A percentile compares a stretch with the other conserved stretches of the same genome.
Evolutionary conservation across 1,140 invertebrate genomes (phyloP).

Genomic region (Propsilocerus akamusi): DNA sequence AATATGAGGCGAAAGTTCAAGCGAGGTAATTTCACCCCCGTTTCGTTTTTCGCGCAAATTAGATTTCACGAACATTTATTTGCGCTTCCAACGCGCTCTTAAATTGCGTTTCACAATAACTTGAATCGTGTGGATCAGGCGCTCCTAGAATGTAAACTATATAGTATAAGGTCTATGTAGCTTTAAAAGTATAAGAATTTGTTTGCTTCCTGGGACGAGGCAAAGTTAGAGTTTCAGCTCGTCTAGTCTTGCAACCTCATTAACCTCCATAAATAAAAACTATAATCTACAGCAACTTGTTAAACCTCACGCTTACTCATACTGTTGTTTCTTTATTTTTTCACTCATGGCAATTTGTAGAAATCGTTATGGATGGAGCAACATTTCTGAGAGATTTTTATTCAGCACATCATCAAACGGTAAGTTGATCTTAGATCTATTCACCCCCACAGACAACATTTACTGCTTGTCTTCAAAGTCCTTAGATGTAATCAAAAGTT

Average conservation of each 20-base stretch:
- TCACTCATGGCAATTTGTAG: too few relatives aligned
- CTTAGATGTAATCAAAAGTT: too few relatives aligned
- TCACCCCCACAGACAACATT: too few relatives aligned
- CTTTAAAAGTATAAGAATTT: too few relatives aligned
- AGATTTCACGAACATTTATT: background rate
- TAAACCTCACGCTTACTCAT: background rate
- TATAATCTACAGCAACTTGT: background rate
- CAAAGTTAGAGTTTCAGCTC: too few relatives aligned
- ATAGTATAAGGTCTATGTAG: background rate
- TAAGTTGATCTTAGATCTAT: too few relatives aligned
- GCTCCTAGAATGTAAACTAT: background rate
- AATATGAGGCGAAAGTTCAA: conserved; percentile 41
- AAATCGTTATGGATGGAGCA: conserved; percentile 42
- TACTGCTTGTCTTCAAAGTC: too few relatives aligned
- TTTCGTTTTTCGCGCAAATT: background rate
- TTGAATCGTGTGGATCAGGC: background rate
- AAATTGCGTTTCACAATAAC: background rate
- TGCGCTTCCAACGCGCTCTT: background rate
- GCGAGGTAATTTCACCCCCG: conserved; percentile 24
- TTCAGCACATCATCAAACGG: conserved; percentile 30
- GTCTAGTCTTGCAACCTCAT: too few relatives aligned
- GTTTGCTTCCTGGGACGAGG: too few relatives aligned
- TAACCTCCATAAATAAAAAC: background rate
- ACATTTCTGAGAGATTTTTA: conserved; percentile 32
- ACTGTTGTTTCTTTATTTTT: conserved; percentile 3